phyloP scores from a whole-genome alignment of 2,113 vertebrate genomes.

The Micronisus gabar region DNA sequence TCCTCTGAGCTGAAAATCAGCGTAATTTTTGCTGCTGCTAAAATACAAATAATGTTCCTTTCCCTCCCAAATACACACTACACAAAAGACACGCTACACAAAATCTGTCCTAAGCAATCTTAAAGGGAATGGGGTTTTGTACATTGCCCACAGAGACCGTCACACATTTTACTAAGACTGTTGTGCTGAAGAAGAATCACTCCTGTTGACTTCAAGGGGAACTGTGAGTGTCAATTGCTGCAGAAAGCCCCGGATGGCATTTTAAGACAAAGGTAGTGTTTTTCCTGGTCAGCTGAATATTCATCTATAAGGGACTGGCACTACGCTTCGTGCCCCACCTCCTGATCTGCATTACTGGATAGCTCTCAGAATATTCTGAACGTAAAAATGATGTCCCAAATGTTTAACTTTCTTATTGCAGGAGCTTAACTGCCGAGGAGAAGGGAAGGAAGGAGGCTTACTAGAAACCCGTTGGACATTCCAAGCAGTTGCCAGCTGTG shows the following conservation, averaged over 20 bases:
- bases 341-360: background rate
- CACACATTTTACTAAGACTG: no score
- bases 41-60: background rate
- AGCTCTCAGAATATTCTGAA: background rate
- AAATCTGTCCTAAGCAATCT: background rate
- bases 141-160: background rate
- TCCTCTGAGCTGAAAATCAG: background rate
- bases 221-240: background rate
- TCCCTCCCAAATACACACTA: background rate
- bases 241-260: background rate
- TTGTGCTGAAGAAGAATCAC: background rate
- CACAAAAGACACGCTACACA: background rate
- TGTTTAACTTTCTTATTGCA: background rate
- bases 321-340: background rate
- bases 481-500: conserved; percentile 71
- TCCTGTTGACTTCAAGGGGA: background rate
- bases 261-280: accelerated
- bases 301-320: background rate
- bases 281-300: background rate
- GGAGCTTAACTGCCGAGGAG: accelerated
- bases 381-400: accelerated
- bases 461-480: conserved; percentile 82
- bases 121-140: background rate
- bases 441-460: conserved; percentile 61
- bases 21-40: background rate